phyloP scores from a whole-genome alignment of 92 coral and sea anemone species.

The Siderastrea radians region DNA sequence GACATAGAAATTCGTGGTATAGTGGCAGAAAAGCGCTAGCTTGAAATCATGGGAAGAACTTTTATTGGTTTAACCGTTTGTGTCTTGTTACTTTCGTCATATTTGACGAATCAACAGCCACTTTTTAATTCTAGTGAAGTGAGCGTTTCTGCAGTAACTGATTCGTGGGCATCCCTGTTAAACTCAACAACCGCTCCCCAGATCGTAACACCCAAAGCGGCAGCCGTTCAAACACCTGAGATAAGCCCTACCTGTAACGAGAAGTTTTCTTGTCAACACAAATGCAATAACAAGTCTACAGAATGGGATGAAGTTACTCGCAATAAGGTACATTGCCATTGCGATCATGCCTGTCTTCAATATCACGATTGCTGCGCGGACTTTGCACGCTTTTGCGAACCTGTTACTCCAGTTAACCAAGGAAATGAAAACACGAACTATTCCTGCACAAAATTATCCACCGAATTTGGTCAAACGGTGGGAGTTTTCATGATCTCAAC shows the following conservation, averaged over 20 bases:
- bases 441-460: constrained; percentile 43
- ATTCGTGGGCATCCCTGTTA: neutral
- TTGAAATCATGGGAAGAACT: neutral
- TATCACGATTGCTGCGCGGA: constrained; percentile 86
- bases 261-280: constrained; percentile 29
- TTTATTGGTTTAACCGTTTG: neutral
- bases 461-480: neutral
- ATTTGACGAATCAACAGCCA: constrained; percentile 1
- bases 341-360: constrained; percentile 69
- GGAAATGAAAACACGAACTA: neutral
- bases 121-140: constrained; percentile 18
- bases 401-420: neutral
- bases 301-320: constrained; percentile 18
- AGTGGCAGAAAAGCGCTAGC: neutral
- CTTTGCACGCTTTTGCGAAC: constrained; percentile 45
- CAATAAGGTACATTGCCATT: constrained; percentile 72
- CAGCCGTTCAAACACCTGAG: neutral
- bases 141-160: constrained; percentile 8
- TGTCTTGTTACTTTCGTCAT: neutral
- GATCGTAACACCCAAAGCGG: neutral
- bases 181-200: constrained; percentile 28
- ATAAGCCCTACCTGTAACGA: neutral
- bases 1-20: neutral
- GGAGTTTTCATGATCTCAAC: constrained; percentile 73
- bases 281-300: constrained; percentile 45